Base-by-base conservation (phyloP, 2,888 invertebrate species). In the Peribatodes rhomboidaria region DNA sequence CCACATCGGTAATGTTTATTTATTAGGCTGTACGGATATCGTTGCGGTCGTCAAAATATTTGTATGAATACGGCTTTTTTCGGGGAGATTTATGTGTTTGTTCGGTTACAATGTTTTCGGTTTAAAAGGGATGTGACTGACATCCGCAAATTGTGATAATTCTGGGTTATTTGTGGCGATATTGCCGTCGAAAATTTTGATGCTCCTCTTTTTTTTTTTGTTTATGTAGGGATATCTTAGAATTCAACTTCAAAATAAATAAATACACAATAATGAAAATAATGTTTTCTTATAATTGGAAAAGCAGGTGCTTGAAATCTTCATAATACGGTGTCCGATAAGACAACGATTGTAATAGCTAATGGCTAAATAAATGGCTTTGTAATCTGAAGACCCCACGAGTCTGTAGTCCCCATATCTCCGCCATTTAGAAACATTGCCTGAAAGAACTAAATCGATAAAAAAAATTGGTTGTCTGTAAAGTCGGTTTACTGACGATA, bases 1-100 rank as follows among this genome's bases (percentile, higher is more conserved):
- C 80, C 72, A 77, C 78, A 83, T 81, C 76, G 79, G 77, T 83
- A 74, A 81, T 83, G 75, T 82, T 77, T 83, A 80, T 81, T 81
- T 79, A 63, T 73, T 62, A 63, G 62, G 59, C 50, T 59, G 18
- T 64, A 59, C 54, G 58, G 58, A 59, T 64, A 64, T 64, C 64
- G 64, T 64, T 64, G 64, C 42, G 64, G 64, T 64, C 58, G 64
- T 64, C 64, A 64, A 64, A 64, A 64, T 59, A 64, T 64, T 64
- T 64, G 64, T 64, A 55, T 59, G 59, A 64, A 59, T 64, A 59
- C 49, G 49, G 27, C 27, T 37, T 57, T 63, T 64, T 59, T 58
- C 16, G 16, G 20, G 3, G 31, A 49, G 64, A 64, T 64, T 64
- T 64, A 64, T 64, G 54, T 64, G 64, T 64, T 64, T 64, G 54